Conservation (phyloP, 2,888 invertebrate genomes). For the Bembecia ichneumoniformis region DNA sequence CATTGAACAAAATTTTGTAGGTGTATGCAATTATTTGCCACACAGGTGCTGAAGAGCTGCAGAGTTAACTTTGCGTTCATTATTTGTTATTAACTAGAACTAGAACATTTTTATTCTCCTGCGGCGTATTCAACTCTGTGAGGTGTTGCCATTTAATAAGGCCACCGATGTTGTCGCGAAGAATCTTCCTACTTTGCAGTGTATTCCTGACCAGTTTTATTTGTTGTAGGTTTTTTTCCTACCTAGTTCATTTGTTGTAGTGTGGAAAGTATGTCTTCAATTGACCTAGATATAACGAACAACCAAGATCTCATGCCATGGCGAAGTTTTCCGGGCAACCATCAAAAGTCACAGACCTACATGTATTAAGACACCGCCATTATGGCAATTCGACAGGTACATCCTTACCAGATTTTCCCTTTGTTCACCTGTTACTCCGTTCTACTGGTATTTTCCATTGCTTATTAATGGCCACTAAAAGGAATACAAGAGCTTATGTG, state of each 20-base stretch:
- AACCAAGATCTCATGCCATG: neutral
- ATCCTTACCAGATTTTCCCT: neutral
- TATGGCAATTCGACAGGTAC: too few relatives aligned
- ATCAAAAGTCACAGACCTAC: neutral
- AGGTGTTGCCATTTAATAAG: too few relatives aligned
- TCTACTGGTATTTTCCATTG: neutral
- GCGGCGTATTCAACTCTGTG: too few relatives aligned
- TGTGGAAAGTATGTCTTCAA: neutral
- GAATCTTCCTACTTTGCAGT: neutral
- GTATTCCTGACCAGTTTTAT: neutral
- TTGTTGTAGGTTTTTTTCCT: neutral
- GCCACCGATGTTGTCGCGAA: too few relatives aligned
- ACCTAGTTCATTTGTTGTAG: neutral
- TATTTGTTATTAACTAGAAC: too few relatives aligned
- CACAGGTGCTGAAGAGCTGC: too few relatives aligned
- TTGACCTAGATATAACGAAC: neutral
- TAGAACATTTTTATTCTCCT: too few relatives aligned
- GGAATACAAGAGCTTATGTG: neutral
- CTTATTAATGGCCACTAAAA: neutral
- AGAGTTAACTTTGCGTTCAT: too few relatives aligned
- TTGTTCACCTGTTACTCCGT: neutral
- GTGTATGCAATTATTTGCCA: too few relatives aligned
- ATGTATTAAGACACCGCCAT: too few relatives aligned
- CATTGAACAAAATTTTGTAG: too few relatives aligned
- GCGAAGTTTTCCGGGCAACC: neutral